Base-by-base conservation (phyloP, 1,140 invertebrate genomes). In the Achroia grisella region DNA sequence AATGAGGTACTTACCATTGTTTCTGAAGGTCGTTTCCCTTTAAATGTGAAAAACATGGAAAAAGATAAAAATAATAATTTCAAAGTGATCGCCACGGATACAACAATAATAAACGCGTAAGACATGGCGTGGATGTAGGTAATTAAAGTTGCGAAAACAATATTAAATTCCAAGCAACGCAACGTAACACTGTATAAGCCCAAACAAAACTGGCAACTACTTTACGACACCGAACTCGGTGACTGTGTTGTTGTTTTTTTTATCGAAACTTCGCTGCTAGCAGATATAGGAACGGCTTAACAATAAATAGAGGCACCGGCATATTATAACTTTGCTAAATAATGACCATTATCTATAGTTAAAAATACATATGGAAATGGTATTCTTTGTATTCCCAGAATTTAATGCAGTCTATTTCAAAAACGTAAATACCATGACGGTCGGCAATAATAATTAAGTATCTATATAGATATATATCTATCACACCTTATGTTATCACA, bases 21-120 rank as follows among this genome's bases (percentile, higher is more conserved):
- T 39, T 35, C 43, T 31, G 51, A 39, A 15, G 30, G 42, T 44
- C 62, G 53, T 28, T 46, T 48, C 33, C 64, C 34, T 39, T 79
- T 72, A 29, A 74, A 32, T 9, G 75, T 79, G 41, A 72, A 62
- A 49, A 74, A 72, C 41, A 79, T 50, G 0, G 75, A 79, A 23
- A 76, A 72, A 52, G 66, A 67, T 28, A 79, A 51, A 55, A 79
- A 79, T 47, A 76, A 32, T 31, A 79, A 47, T 42, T 79, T 79
- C 27, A 73, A 11, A 13, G 71, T 70, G 8, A 79, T 66, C 0
- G 75, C 75, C 35, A 71, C 63, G 2, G 72, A 67, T 11, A 68
- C 65, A 33, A 79, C 75, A 50, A 79, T 74, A 39, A 79, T 52
- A 45, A 79, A 79, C 10, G 62, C 59, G 53, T 65, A 69, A 42